These are phyloP conservation scores for Apodemia duryi DNA, from an alignment of 2,888 invertebrate genomes.

Conservation along the genomic window DNA sequence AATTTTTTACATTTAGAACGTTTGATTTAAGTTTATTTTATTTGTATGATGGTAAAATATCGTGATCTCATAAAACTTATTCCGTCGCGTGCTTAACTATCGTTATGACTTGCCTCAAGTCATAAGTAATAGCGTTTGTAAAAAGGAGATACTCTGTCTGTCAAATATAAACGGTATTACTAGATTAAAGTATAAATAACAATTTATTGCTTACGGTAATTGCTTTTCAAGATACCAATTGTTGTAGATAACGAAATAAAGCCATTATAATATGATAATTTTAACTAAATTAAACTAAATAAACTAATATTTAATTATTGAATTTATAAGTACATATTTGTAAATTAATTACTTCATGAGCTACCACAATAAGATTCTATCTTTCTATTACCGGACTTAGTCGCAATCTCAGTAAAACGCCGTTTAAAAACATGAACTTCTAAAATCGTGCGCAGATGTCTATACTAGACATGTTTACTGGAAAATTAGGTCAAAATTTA, in stretches of 20 bases:
- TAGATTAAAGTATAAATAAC: conserved; percentile 17
- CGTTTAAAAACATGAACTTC: no score
- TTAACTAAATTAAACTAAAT: not conserved
- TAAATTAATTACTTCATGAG: no score
- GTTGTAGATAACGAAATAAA: not conserved
- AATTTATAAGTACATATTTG: no score
- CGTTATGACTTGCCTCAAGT: conserved; percentile 32
- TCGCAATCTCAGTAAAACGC: no score
- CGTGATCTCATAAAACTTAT: conserved; percentile 50
- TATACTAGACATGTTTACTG: no score
- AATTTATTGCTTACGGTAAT: not conserved
- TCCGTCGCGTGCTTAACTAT: conserved; percentile 56
- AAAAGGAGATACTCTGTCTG: not conserved
- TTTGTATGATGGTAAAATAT: conserved; percentile 30
- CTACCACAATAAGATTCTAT: no score
- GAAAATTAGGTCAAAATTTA: no score
- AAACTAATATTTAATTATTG: no score
- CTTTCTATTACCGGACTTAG: no score
- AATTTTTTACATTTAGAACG: conserved; percentile 8
- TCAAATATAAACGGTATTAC: not conserved
- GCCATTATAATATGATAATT: not conserved
- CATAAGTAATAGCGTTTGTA: conserved; percentile 24
- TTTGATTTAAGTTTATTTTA: conserved; percentile 25
- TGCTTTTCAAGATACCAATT: not conserved
- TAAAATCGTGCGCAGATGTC: no score